Base-by-base conservation (phyloP, 2,797 vertebrate genomes). In the Cryptoblepharus egeriae region DNA sequence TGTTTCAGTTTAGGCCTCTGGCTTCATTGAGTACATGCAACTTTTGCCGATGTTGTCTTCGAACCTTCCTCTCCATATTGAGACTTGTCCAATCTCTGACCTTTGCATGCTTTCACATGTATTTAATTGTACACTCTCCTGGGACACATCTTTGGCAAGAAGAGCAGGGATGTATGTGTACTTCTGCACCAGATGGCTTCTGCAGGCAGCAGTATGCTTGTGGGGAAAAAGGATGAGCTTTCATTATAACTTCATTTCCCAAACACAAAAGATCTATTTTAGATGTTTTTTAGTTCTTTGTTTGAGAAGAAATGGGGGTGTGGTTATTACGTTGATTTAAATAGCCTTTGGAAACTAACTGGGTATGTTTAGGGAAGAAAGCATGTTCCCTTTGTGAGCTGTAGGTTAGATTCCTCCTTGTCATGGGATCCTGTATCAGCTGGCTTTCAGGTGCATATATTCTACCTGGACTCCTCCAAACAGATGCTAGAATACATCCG, bases 41-140 rank as follows among this genome's bases (percentile, higher is more conserved):
- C 37, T 69, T 57, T 39, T 75, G 13, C 39, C 3, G 20, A 4
- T 18, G 30, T 16, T 16, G 45, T 75, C 58, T 68, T 42, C 12
- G 45, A 58, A 68, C 57, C n/a, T 32, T 58, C n/a, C 28, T 58
- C 52, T 57, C 13, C 1, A 9, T 82, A 45, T 60, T 75, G n/a
- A 68, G 65, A 76, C 39, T 30, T 75, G 64, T 55, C 28, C 32
- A 28, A 28, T 28, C 37, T 75, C 30, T 60, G 73, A 20, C 55
- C 72, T 82, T 61, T 60, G 73, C 64, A 45, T 75, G 64, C 13
- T 35, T 82, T 69, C 24, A 45, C 22, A 32, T 69, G 22, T 61
- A 24, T 82, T 69, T 82, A 69, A 82, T 68, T 55, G 70, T 80
- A 37, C 28, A 42, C 22, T 60, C 63, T 68, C 37, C 42, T 24